These are phyloP conservation scores for Dynastes maya DNA, from an alignment of 2,888 invertebrate species.

Conservation along the genomic window DNA sequence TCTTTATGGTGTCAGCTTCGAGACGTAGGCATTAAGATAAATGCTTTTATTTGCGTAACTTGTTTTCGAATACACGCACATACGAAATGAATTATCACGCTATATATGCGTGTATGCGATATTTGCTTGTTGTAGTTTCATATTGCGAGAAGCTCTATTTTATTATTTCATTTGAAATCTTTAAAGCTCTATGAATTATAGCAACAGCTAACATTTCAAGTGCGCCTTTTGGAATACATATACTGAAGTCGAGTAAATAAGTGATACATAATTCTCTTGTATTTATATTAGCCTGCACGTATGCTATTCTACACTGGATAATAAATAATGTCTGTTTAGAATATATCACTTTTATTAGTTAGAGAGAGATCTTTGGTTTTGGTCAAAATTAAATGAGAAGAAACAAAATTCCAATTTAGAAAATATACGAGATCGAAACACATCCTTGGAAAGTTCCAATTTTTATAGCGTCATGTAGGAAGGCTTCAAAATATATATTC, in stretches of 20 bases:
- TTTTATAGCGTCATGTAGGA: no score
- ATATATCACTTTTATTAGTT: no score
- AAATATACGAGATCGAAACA: no score
- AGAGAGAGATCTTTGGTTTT: no score
- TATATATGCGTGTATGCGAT: background rate
- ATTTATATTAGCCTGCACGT: no score
- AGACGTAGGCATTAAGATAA: conserved; percentile 31
- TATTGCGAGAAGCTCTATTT: background rate
- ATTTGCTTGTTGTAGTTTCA: background rate
- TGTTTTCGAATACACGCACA: conserved; percentile 42
- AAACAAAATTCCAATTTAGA: no score
- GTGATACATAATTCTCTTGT: no score
- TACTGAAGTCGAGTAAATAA: background rate
- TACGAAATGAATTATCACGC: conserved; percentile 38
- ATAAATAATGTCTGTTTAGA: no score
- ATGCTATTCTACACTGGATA: no score
- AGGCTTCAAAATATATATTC: no score
- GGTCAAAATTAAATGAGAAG: no score
- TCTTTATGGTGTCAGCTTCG: conserved; percentile 12
- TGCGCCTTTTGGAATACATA: background rate
- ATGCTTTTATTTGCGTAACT: conserved; percentile 44
- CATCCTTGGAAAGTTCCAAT: no score
- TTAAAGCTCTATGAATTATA: background rate
- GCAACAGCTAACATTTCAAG: background rate
- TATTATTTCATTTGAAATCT: conserved; percentile 1